Evolutionary conservation across 2,797 vertebrate species (phyloP).

Genomic region (Chelonia mydas): DNA sequence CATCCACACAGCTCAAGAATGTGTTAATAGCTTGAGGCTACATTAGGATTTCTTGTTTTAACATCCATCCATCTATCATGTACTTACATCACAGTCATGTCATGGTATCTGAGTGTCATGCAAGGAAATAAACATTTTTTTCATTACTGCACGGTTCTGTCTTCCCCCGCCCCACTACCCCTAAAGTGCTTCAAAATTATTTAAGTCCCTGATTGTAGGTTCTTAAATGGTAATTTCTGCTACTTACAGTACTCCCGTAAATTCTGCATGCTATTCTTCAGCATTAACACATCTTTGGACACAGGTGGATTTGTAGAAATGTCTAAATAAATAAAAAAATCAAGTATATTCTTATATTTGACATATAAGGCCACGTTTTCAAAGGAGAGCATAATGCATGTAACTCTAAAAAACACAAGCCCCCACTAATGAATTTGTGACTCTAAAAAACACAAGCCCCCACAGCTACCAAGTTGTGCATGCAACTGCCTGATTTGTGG

Average conservation of each 20-base stretch:
- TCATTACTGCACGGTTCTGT: too few relatives aligned
- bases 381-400: neutral
- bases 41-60: neutral
- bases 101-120: accelerated
- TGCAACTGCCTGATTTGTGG: neutral
- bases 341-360: neutral
- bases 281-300: neutral
- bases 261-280: conserved; percentile 31
- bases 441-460: neutral
- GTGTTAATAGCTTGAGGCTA: neutral
- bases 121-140: neutral
- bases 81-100: neutral
- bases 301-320: neutral
- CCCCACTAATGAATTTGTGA: neutral
- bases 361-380: neutral
- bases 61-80: neutral
- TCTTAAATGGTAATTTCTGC: neutral
- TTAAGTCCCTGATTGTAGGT: neutral
- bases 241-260: conserved; percentile 59
- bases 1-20: neutral
- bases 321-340: neutral
- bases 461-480: neutral
- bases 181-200: neutral
- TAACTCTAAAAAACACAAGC: neutral
- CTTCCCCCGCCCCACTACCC: neutral